Conservation (phyloP, 2,888 invertebrate species). For the Pammene aurita region DNA sequence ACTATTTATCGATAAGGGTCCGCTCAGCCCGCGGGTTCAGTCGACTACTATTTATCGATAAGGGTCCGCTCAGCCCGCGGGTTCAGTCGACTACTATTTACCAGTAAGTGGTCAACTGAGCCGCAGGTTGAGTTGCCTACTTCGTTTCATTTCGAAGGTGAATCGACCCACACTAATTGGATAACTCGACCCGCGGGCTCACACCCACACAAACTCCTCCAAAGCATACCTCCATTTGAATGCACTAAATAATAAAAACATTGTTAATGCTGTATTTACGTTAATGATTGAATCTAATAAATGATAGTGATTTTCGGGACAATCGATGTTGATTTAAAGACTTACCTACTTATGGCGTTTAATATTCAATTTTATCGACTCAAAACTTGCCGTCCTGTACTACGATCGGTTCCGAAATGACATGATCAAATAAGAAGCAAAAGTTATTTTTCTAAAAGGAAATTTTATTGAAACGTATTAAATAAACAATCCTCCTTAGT, state of each 20-base stretch:
- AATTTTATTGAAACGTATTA: background rate
- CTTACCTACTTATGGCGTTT: no score
- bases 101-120: background rate
- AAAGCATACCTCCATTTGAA: background rate
- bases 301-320: background rate
- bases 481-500: background rate
- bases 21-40: no score
- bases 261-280: no score
- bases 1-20: no score
- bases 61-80: no score
- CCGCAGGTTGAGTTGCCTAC: background rate
- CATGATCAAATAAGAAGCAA: no score
- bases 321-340: background rate
- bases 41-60: no score
- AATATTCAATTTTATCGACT: no score
- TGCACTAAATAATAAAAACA: no score
- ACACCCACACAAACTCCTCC: background rate
- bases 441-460: background rate
- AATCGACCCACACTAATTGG: conserved; percentile 2
- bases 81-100: conserved; percentile 9
- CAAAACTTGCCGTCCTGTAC: no score
- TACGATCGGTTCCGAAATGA: no score
- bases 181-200: background rate
- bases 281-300: no score
- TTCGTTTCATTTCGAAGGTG: conserved; percentile 12